These are phyloP conservation scores for Phymorhynchus buccinoides DNA, from an alignment of 1,140 invertebrate species.

Conservation along the genomic window DNA sequence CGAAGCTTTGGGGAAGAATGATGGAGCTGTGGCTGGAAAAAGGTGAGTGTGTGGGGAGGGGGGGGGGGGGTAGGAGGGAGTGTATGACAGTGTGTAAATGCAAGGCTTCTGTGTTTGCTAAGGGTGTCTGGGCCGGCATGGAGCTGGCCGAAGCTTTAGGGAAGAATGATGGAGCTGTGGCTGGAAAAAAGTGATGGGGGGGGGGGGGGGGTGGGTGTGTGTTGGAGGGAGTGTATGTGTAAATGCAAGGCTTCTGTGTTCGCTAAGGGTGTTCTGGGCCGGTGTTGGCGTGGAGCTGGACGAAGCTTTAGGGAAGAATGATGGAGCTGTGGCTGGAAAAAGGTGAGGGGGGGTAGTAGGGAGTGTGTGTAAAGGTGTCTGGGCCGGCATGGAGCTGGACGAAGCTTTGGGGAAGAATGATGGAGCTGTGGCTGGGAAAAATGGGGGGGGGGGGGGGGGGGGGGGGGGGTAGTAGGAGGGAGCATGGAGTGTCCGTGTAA, in stretches of 20 bases:
- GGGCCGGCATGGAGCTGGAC: slow-evolving; percentile 97
- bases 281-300: not conserved
- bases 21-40: slow-evolving; percentile 90
- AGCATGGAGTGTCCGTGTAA: no score
- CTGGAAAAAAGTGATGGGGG: no score
- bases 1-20: slow-evolving; percentile 94
- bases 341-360: not conserved
- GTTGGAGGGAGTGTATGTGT: not conserved
- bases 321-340: not conserved
- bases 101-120: no score
- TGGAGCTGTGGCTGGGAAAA: slow-evolving; percentile 87
- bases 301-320: no score
- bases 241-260: not conserved
- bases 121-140: no score
- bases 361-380: slow-evolving; percentile 80
- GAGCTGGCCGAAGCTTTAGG: not conserved
- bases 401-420: slow-evolving; percentile 96
- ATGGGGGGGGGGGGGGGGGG: slow-evolving; percentile 50
- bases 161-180: not conserved
- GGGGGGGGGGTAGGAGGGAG: not conserved
- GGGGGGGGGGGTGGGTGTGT: not conserved
- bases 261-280: not conserved
- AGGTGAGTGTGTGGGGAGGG: slow-evolving; percentile 66
- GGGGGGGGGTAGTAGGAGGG: no score
- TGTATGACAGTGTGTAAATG: no score